Conservation (phyloP, 1,140 invertebrate species). For the honey bee (Apis mellifera) region Amel_HAv3.1 CM009942.2:5476001-5476500, state of each 20-base stretch:
- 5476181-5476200: too few relatives aligned
- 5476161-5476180: too few relatives aligned
- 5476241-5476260: not conserved
- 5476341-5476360: conserved; percentile 15
- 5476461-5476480: conserved; percentile 31
- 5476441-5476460: not conserved
- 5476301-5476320: not conserved
- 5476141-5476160: too few relatives aligned
- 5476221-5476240: not conserved
- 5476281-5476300: not conserved
- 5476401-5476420: not conserved
- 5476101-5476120: too few relatives aligned
- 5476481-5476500: not conserved
- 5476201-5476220: not conserved
- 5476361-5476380: conserved; percentile 20
- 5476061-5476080: too few relatives aligned
- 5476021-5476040: too few relatives aligned
- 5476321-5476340: not conserved
- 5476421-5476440: not conserved
- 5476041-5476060: too few relatives aligned
- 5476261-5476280: not conserved
- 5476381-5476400: conserved; percentile 7
- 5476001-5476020: too few relatives aligned
- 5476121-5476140: too few relatives aligned
- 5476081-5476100: too few relatives aligned